Base-by-base conservation (phyloP, 1,140 invertebrate genomes). In the Aphidius gifuensis region DNA sequence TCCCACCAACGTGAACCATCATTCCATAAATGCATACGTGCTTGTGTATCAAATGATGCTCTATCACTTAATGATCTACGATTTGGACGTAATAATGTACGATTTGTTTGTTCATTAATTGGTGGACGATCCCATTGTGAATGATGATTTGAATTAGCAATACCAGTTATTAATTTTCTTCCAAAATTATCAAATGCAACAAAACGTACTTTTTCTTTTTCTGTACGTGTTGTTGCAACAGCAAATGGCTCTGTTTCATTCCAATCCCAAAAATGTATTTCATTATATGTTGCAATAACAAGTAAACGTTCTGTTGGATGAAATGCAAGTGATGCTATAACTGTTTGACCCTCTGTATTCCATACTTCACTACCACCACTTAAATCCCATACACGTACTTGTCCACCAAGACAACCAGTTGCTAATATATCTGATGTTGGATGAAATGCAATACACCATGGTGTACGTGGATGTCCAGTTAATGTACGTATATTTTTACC, bases 251-350 rank as follows among this genome's bases (percentile, higher is more conserved):
- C 83, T 0, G 87, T 83, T 66, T 87, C 83, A 73, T 85, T 90
- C 93, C 93, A 95, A 72, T 95, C 91, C 93, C 92, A 95, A 79
- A 95, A 94, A 75, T 92, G 88, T 16, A 96, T 80, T 74, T 91
- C 87, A 83, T 94, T 94, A 69, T 85, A 88, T 1, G 91, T 92
- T 21, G 92, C 92, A 68, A 96, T 92, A 5, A 93, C 91, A 40
- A 96, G 82, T 57, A 95, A 80, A 66, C 90, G 85, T 70, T 92
- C 90, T 16, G 85, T 84, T 1, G 93, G 93, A 80, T 95, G 93
- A 78, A 96, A 95, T 9, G 92, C 88, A 62, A 95, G 83, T 0
- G 92, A 94, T 1, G 92, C 89, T 68, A 96, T 93, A 1, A 91
- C 90, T 32, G 86, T 87, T 68, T 87, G 85, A 61, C 83, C 85